Evolutionary conservation across 2,888 invertebrate species (phyloP).

Genomic region (Coleophora flavipennella): DNA sequence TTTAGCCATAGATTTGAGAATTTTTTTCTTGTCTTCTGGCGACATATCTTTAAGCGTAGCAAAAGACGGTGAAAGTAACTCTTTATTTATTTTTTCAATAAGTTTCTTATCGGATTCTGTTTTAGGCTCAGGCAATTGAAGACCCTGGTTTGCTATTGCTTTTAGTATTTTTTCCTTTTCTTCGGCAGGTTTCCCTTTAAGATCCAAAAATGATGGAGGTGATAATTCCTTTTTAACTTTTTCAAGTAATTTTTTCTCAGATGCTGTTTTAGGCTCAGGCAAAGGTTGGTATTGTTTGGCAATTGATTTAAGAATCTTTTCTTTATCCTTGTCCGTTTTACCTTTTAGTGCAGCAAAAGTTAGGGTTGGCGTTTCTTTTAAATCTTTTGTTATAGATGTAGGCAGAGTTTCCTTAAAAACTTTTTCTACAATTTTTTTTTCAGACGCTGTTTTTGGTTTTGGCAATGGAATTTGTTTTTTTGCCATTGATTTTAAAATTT

Average conservation of each 20-base stretch:
- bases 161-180: slow-evolving; percentile 22
- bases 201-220: neutral
- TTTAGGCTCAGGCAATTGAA: slow-evolving; percentile 25
- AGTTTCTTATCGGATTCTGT: slow-evolving; percentile 23
- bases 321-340: slow-evolving; percentile 21
- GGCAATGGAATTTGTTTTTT: neutral
- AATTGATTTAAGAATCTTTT: slow-evolving; percentile 15
- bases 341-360: slow-evolving; percentile 21
- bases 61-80: slow-evolving; percentile 23
- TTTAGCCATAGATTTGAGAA: slow-evolving; percentile 18
- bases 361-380: too few species aligned
- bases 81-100: slow-evolving; percentile 20
- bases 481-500: too few species aligned
- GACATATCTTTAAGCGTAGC: slow-evolving; percentile 21
- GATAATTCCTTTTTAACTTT: slow-evolving; percentile 5
- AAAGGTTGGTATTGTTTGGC: slow-evolving; percentile 18
- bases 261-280: slow-evolving; percentile 19
- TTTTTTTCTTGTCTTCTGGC: slow-evolving; percentile 20
- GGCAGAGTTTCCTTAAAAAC: slow-evolving; percentile 1
- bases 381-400: slow-evolving; percentile 19
- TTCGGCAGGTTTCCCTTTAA: neutral
- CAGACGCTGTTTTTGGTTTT: slow-evolving; percentile 15
- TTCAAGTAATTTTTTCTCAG: slow-evolving; percentile 2
- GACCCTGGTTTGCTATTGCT: slow-evolving; percentile 16
- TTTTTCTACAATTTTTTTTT: slow-evolving; percentile 4